These are phyloP conservation scores for Lates calcarifer DNA, from an alignment of 2,113 vertebrate genomes.

Conservation along the genomic window DNA sequence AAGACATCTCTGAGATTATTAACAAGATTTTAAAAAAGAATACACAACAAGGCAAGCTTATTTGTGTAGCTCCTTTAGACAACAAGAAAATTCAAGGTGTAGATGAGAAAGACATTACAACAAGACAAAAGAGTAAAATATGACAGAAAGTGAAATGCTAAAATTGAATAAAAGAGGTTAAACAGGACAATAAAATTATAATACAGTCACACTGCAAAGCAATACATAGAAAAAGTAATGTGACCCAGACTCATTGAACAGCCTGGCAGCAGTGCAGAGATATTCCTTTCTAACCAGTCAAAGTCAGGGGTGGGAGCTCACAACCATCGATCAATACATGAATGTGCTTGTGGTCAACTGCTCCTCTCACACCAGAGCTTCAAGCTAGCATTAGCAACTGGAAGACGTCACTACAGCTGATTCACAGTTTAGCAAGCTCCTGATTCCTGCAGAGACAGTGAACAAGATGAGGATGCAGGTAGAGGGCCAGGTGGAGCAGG, in stretches of 20 bases:
- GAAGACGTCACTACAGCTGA: background rate
- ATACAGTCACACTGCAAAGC: too few relatives aligned
- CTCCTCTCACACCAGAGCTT: background rate
- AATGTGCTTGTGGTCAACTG: background rate
- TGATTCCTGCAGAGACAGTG: too few relatives aligned
- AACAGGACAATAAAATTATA: background rate
- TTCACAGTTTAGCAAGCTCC: too few relatives aligned
- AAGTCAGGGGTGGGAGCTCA: too few relatives aligned
- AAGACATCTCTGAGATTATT: conserved; percentile 26
- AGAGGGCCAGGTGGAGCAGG: too few relatives aligned
- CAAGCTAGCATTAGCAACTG: background rate
- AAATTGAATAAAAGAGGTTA: background rate
- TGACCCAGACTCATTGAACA: too few relatives aligned
- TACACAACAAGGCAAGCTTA: background rate
- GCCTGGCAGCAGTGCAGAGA: too few relatives aligned
- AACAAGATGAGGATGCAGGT: too few relatives aligned
- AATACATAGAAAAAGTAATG: too few relatives aligned
- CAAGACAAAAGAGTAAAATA: background rate
- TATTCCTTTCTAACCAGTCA: too few relatives aligned
- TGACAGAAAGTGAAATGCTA: background rate
- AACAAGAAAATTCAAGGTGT: conserved; percentile 5
- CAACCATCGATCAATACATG: too few relatives aligned
- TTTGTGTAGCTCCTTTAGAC: background rate
- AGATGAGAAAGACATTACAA: background rate
- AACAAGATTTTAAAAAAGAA: conserved; percentile 19